Conservation (phyloP, 2,797 vertebrate genomes). For the Smutsia temminckii region DNA sequence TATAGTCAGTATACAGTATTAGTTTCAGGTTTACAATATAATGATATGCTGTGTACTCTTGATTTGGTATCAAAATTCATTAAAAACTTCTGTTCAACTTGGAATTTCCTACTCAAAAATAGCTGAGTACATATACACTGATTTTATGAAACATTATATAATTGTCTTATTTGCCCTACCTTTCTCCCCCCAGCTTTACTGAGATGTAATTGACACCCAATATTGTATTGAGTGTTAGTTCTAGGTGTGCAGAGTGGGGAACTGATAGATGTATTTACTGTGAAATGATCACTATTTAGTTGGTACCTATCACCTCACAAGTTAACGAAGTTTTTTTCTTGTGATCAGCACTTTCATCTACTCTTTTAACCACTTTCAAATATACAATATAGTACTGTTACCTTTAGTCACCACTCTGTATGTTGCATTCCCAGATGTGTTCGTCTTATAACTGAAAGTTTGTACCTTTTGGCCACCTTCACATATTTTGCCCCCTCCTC, state of each 20-base stretch:
- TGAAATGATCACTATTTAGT: neutral
- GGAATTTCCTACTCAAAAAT: slow-evolving; percentile 16
- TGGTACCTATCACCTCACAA: neutral
- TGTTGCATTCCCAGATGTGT: neutral
- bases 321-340: neutral
- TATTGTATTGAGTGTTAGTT: neutral
- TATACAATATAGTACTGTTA: neutral
- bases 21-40: too few relatives aligned
- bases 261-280: neutral
- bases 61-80: neutral
- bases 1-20: too few relatives aligned
- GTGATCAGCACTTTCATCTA: neutral
- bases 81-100: neutral
- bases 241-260: neutral
- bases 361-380: neutral
- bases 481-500: neutral
- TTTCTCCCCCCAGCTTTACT: neutral
- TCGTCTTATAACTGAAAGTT: neutral
- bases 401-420: neutral
- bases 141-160: neutral
- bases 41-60: neutral
- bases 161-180: neutral
- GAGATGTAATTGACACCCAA: neutral
- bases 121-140: neutral
- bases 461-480: neutral